phyloP scores from a whole-genome alignment of 2,113 vertebrate genomes.

The Perognathus longimembris region DNA sequence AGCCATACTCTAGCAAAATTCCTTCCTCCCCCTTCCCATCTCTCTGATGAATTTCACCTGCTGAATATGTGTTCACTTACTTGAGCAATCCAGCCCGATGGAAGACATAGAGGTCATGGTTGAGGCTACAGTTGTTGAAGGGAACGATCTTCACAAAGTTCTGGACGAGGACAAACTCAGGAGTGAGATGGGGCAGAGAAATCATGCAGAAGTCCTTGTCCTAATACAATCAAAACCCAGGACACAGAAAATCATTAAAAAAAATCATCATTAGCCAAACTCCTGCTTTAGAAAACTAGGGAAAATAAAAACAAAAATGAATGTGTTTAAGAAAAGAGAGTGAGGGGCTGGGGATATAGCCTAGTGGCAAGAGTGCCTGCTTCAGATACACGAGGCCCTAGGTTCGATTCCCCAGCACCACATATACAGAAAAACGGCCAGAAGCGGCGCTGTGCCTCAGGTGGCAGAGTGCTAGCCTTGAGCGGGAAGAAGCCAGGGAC shows the following conservation, averaged over 20 bases:
- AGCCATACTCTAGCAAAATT: not conserved
- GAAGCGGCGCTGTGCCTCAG: no score
- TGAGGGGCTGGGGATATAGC: no score
- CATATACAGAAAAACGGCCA: no score
- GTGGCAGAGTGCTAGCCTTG: no score
- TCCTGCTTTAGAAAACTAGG: not conserved
- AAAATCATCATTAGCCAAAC: slow-evolving; percentile 29
- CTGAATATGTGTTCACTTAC: slow-evolving; percentile 79
- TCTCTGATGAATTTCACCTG: no score
- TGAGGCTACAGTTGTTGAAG: slow-evolving; percentile 73
- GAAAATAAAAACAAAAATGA: slow-evolving; percentile 1
- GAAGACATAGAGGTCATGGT: slow-evolving; percentile 91
- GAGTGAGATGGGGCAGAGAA: slow-evolving; percentile 85
- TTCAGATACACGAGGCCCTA: no score
- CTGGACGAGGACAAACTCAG: slow-evolving; percentile 90
- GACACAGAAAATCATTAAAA: slow-evolving; percentile 24
- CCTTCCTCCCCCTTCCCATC: not conserved
- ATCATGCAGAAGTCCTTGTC: slow-evolving; percentile 92
- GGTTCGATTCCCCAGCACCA: no score
- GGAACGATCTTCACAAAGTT: slow-evolving; percentile 88
- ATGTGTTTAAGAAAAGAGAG: not conserved
- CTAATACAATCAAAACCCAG: slow-evolving; percentile 81
- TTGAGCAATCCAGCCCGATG: slow-evolving; percentile 89
- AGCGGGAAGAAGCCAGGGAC: no score
- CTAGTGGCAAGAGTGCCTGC: no score